These are phyloP conservation scores for Synaphobranchus kaupii DNA, from an alignment of 2,797 vertebrate genomes.

Conservation along the genomic window DNA sequence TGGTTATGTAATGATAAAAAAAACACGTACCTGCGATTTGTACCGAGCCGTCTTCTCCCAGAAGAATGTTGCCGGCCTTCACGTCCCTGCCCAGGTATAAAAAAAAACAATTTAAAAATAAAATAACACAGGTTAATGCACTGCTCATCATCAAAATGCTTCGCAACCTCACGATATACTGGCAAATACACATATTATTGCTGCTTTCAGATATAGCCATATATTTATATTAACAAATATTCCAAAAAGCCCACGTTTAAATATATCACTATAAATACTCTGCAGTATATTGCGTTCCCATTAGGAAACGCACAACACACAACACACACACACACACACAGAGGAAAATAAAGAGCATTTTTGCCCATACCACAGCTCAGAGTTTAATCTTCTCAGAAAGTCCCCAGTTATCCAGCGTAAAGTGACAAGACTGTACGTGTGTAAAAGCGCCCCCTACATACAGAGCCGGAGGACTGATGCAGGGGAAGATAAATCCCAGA, in stretches of 20 bases:
- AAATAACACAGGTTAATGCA: not conserved
- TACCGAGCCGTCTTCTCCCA: conserved; percentile 91
- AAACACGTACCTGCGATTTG: conserved; percentile 86
- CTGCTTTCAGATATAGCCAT: not conserved
- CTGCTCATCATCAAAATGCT: not conserved
- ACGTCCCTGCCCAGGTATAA: conserved; percentile 80
- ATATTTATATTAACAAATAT: not conserved
- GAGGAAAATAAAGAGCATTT: not conserved
- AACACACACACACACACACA: not conserved
- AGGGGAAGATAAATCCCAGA: not conserved
- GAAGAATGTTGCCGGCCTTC: conserved; percentile 94
- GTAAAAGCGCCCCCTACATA: not conserved
- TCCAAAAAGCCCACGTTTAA: too few relatives aligned
- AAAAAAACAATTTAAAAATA: not conserved
- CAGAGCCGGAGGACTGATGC: not conserved
- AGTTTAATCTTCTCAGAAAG: not conserved
- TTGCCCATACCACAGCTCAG: not conserved
- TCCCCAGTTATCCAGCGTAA: not conserved
- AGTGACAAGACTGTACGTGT: not conserved
- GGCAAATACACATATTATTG: not conserved
- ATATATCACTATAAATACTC: too few relatives aligned
- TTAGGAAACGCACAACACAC: not conserved
- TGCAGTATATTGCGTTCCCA: too few relatives aligned
- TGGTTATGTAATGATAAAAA: not conserved
- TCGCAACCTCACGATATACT: too few relatives aligned